Evolutionary conservation across 2,888 invertebrate species (phyloP), one percentile per base, ranked within the genome.

Genomic region (Caenorhabditis panamensis): DNA sequence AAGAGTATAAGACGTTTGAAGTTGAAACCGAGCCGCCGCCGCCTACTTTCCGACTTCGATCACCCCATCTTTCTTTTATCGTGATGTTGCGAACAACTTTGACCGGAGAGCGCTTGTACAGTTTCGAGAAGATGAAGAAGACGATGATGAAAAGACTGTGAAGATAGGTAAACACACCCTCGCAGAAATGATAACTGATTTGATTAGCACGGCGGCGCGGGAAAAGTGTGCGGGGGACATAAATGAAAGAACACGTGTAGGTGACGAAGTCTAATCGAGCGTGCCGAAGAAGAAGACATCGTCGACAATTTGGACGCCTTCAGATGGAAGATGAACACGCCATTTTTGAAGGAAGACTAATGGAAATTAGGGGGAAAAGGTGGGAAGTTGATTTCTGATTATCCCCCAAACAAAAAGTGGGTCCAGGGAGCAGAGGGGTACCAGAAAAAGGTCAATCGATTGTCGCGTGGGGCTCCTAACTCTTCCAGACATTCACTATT

Each of bases 41-140:
- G 72, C 63, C 72, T 41, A 41, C 41, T 41, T 41, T 41, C 41
- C 13, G n/a, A 11, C 41, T 16, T 31, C 71, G 71, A 75, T 75
- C 75, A 75, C 66, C 66, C 75, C 75, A 75, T 75, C 47, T 67
- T 66, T 75, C 66, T 61, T 44, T 66, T 47, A 31, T 54, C 54
- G 9, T 26, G 13, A 6, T 6, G 41, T 13, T 6, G 41, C 11
- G 56, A 59, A 64, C 58, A 61, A 75, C 75, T 75, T 75, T 75
- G 75, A 75, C 75, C 66, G 51, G 66, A 37, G 41, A 41, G 41
- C 18, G 66, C 41, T 31, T 58, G 68, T 59, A 58, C 58, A 68
- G 51, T 31, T 47, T 53, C 51, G 62, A 63, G 72, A 64, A 44
- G 58, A 44, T 11, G 36, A 53, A 31, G 31, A 31, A 31, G 31